Evolutionary conservation across 2,113 vertebrate species (phyloP), one percentile per base, ranked within the genome.

Genomic region (Spheniscus mendiculus): DNA sequence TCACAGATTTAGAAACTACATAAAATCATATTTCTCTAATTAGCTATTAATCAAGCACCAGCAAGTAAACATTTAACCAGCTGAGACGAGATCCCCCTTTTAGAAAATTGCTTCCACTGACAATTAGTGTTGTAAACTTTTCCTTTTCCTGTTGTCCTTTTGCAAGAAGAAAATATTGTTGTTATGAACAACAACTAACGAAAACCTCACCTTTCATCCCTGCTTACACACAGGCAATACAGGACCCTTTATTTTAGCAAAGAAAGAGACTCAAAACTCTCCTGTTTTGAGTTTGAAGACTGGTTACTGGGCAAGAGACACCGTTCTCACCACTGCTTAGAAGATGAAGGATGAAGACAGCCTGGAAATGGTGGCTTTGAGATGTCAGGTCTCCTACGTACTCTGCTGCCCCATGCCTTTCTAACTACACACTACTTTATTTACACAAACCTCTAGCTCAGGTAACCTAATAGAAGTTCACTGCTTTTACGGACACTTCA

Each of bases 21-120:
- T 52, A 87, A 96, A 93, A 87, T 74, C 61, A 9, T 79, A 82
- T 58, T 87, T 88, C 83, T 94, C 66, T 94, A 82, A 92, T 92
- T 91, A 95, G 65, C 91, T 95, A 85, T 93, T 94, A 87, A 96
- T 87, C 73, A 87, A 76, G 81, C 61, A 87, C 72, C 40, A 89
- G 52, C 3, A 0, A 87, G 82, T 81, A 94, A 93, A 94, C 50
- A 80, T 95, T 95, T 90, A 90, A 93, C 90, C 92, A 95, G 92
- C 78, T 93, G 90, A 93, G 83, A 73, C 74, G 67, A 69, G 81
- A 93, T 29, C 30, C 52, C 52, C 32, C 45, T 84, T 61, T 34
- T 29, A 77, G 58, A 90, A 85, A 83, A 92, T 21, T 44, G 25
- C 36, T 76, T 93, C 86, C 47, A 47, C 56, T 45, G 62, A 45